Percentiles rank a stretch among this genome's conserved stretches.
These are phyloP conservation scores for Hippocampus mohnikei DNA, from an alignment of 2,113 vertebrate genomes.

Conservation along the genomic window DNA sequence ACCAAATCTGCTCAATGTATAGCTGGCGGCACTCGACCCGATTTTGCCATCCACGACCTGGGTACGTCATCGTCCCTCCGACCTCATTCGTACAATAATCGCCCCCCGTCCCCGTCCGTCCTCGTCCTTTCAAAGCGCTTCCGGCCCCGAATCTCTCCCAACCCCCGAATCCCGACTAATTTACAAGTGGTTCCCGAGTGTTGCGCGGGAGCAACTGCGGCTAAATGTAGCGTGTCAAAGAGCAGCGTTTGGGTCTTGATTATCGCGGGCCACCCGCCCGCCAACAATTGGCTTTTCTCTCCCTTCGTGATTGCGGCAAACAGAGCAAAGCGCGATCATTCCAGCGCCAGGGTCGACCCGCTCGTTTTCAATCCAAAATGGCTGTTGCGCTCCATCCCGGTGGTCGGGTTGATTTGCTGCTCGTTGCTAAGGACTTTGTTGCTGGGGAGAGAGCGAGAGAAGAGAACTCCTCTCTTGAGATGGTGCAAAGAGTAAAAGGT, in stretches of 20 bases:
- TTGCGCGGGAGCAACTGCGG: slow-evolving; percentile 49
- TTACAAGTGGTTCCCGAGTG: slow-evolving; percentile 62
- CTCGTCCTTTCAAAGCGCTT: no score
- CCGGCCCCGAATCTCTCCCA: slow-evolving; percentile 27
- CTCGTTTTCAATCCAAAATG: slow-evolving; percentile 27
- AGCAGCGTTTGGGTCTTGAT: slow-evolving; percentile 48
- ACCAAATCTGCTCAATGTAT: no score
- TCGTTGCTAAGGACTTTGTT: slow-evolving; percentile 34
- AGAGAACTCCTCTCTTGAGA: slow-evolving; percentile 42
- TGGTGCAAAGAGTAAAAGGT: slow-evolving; percentile 51
- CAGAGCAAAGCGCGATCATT: slow-evolving; percentile 34
- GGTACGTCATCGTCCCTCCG: no score
- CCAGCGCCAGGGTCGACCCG: slow-evolving; percentile 28
- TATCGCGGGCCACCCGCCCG: slow-evolving; percentile 14
- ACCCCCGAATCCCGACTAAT: slow-evolving; percentile 55
- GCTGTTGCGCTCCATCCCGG: slow-evolving; percentile 7
- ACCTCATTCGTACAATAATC: no score
- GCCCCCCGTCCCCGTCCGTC: no score
- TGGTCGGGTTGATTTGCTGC: slow-evolving; percentile 42
- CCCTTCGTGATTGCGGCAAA: slow-evolving; percentile 24
- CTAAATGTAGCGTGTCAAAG: slow-evolving; percentile 61
- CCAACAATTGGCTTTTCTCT: not conserved
- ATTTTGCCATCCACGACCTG: no score
- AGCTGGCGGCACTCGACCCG: no score
- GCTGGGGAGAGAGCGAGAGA: slow-evolving; percentile 11